Conservation (phyloP, 2,888 invertebrate genomes). For the Agonum fuliginosum region DNA sequence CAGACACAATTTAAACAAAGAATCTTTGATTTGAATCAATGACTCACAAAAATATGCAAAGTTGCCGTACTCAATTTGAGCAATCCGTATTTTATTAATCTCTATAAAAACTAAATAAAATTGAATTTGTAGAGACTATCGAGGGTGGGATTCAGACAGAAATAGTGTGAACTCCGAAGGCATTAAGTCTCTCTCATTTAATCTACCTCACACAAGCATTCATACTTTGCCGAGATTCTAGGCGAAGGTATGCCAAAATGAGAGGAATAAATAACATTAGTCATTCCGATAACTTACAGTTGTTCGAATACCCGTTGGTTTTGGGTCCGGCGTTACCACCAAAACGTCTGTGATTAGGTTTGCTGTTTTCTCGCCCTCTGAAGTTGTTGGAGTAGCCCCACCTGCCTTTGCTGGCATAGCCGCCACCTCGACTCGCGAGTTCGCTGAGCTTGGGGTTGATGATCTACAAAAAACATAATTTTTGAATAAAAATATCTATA, state of each 20-base stretch:
- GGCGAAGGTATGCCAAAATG: conserved; percentile 59
- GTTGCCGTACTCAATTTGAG: too few species aligned
- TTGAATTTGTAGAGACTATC: conserved; percentile 67
- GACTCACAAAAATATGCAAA: too few species aligned
- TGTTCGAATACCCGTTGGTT: conserved; percentile 56
- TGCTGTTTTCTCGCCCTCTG: conserved; percentile 69
- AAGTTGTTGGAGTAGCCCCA: conserved; percentile 71
- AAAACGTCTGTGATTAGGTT: conserved; percentile 67
- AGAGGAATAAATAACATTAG: conserved; percentile 30
- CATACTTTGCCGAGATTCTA: conserved; percentile 65
- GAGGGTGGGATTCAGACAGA: conserved; percentile 83
- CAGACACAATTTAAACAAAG: too few species aligned
- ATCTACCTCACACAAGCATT: conserved; percentile 69
- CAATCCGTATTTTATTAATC: neutral
- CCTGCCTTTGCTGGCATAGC: conserved; percentile 74
- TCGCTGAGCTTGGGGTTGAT: conserved; percentile 90
- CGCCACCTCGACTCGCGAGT: conserved; percentile 80
- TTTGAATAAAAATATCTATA: neutral
- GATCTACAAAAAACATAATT: conserved; percentile 74
- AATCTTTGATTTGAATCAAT: too few species aligned
- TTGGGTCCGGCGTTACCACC: conserved; percentile 51
- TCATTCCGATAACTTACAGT: conserved; percentile 49
- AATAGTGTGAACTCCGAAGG: conserved; percentile 83
- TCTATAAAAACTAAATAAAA: neutral
- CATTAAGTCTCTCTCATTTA: conserved; percentile 69